Base-by-base conservation (phyloP, 2,797 vertebrate species). In the Danionella dracula region DNA sequence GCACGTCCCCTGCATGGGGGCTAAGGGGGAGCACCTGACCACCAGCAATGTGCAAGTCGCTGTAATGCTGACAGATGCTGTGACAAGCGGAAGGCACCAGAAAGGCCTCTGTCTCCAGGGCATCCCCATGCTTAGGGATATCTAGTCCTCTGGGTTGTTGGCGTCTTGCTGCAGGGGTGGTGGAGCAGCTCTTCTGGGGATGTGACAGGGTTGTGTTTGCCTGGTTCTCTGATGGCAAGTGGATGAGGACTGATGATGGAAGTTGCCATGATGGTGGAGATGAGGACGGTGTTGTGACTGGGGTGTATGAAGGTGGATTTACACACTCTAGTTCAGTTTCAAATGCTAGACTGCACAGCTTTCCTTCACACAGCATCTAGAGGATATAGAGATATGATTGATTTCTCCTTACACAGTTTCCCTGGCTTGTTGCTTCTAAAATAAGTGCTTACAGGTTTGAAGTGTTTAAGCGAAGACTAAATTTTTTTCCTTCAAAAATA, bases 11-110 rank as follows among this genome's bases (percentile, higher is more conserved):
- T 0, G 85, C 77, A 42, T 83, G 86, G 1, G 90, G 90, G 57
- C 82, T 92, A 4, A 97, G 86, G 0, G 95, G 93, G 80, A 97
- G 75, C 42, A 99, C 95, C 0, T 95, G 95, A 74, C 92, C 96
- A 0, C 96, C 96, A 0, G 92, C 93, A 27, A 99, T 95, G 17
- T 94, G 92, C 75, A 99, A 82, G 78, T 98, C 96, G 0, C 90
- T 97, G 84, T 98, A 98, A 83, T 99, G 92, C 74, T 93, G 89
- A 75, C 92, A 99, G 78, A 98, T 93, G 85, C 94, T 96, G 82
- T 96, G 92, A 76, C 95, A 98, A 71, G 88, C 95, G 21, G 94
- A 83, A 8, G 94, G 94, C 73, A 98, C 94, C 76, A 95, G 76
- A 81, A 93, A 98, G 4, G 93, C 86, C 53, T 91, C 88, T n/a